These are phyloP conservation scores for Erebia ligea DNA, from an alignment of 2,888 invertebrate species.

Conservation along the genomic window DNA sequence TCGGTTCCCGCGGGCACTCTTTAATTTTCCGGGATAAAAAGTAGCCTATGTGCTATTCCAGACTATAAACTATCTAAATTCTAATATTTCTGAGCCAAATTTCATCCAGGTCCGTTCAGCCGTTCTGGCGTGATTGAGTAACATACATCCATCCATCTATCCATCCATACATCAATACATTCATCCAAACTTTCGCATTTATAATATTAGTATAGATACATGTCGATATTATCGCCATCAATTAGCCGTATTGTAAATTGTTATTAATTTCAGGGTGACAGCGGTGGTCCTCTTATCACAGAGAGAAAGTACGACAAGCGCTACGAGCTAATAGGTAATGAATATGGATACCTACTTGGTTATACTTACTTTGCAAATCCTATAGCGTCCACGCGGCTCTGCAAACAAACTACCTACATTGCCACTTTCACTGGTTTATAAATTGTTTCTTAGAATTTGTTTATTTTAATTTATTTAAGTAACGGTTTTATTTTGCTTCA, in stretches of 20 bases:
- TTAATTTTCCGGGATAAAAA: no score
- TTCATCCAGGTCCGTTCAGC: no score
- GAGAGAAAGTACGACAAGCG: constrained; percentile 87
- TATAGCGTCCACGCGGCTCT: constrained; percentile 30
- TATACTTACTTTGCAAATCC: constrained; percentile 36
- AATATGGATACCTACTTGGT: constrained; percentile 40
- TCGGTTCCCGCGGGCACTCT: no score
- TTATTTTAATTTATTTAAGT: constrained; percentile 1
- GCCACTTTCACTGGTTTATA: constrained; percentile 36
- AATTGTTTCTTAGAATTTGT: constrained; percentile 9
- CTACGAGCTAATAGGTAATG: constrained; percentile 90
- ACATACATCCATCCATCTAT: no score
- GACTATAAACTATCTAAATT: no score
- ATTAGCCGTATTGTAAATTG: not conserved
- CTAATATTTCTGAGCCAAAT: no score
- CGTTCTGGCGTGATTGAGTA: no score
- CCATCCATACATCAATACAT: no score
- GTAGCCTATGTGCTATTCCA: no score
- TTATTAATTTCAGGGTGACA: constrained; percentile 86
- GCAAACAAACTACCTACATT: constrained; percentile 31
- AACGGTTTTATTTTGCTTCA: not conserved
- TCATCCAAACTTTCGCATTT: no score
- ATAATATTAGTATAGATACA: no score
- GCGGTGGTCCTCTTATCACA: constrained; percentile 90
- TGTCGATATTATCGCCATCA: not conserved